A percentile compares a stretch with the other conserved stretches of the same genome.
Evolutionary conservation across 2,797 vertebrate genomes (phyloP).

Genomic region (Neosalanx taihuensis): DNA sequence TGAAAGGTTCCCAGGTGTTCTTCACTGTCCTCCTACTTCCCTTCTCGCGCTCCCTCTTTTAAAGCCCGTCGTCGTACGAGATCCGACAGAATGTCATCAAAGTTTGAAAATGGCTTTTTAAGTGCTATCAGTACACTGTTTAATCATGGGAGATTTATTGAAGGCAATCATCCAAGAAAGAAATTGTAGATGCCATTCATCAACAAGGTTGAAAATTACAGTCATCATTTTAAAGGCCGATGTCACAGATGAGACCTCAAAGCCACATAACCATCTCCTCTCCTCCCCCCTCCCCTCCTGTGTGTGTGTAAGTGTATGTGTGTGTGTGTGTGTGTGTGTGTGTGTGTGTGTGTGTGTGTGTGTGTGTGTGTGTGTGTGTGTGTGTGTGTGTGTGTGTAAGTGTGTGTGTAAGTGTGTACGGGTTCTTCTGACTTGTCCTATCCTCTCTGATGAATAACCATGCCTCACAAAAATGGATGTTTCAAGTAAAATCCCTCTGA

Average conservation of each 20-base stretch:
- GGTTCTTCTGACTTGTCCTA: not conserved
- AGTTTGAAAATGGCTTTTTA: constrained; percentile 73
- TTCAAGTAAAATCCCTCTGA: constrained; percentile 76
- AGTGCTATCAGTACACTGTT: constrained; percentile 68
- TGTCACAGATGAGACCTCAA: constrained; percentile 70
- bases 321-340: not conserved
- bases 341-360: not conserved
- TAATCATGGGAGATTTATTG: constrained; percentile 76
- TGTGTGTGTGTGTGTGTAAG: not conserved
- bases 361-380: not conserved
- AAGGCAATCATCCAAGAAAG: constrained; percentile 73
- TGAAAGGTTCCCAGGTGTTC: not conserved
- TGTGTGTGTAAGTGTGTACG: not conserved
- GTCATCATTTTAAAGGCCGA: constrained; percentile 72
- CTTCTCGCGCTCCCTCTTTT: too few species aligned
- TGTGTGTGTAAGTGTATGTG: constrained; percentile 5
- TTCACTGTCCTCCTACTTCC: constrained; percentile 19
- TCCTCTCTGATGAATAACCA: constrained; percentile 76
- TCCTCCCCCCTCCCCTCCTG: not conserved
- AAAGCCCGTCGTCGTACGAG: constrained; percentile 36
- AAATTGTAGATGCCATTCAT: constrained; percentile 74
- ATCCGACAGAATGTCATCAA: constrained; percentile 60
- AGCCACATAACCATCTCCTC: constrained; percentile 56
- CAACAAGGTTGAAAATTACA: constrained; percentile 81
- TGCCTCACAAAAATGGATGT: constrained; percentile 77